Evolutionary conservation across 2,797 vertebrate genomes (phyloP), one percentile per base, ranked within the genome.

Genomic region (Atherinosoma microstoma): DNA sequence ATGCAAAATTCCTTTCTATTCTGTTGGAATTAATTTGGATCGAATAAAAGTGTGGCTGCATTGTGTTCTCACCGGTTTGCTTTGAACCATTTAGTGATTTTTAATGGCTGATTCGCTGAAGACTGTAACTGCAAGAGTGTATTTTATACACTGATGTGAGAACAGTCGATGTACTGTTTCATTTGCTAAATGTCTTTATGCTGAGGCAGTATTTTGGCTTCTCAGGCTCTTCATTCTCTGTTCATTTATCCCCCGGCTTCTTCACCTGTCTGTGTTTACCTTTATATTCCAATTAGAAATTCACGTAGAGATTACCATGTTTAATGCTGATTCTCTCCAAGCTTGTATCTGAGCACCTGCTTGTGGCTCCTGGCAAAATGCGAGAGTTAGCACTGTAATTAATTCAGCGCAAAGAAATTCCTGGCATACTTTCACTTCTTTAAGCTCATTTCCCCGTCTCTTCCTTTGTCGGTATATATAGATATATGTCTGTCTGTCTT

Each of bases 401-500:
- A 79, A 78, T 86, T 83, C 47, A 75, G 8, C 4, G 29, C 64
- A 63, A 16, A 32, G 67, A 66, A 75, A 56, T 78, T 78, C 60
- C 57, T 80, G 58, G 54, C 56, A 75, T 69, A 58, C 76, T 81
- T 84, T 73, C 57, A 27, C 67, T 54, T 80, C 29, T 73, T 74
- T 76, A 24, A 65, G 66, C 67, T 79, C 47, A 72, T 76, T 56
- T 57, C 30, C 32, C 8, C 30, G 5, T 27, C 45, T 53, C n/a
- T 66, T 56, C 30, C 58, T 58, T 49, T 38, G 36, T 29, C 53
- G 30, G 22, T 18, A 29, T 72, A 47, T 76, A 35, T 73, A 61
- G 70, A 61, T 73, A n/a, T 29, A 30, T 16, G 16, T 53, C n/a
- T 38, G 22, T 54, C 51, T 13, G 4, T 18, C 15, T 18, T 53